Evolutionary conservation across 2,888 invertebrate species (phyloP).

Genomic region (Nemurella pictetii): DNA sequence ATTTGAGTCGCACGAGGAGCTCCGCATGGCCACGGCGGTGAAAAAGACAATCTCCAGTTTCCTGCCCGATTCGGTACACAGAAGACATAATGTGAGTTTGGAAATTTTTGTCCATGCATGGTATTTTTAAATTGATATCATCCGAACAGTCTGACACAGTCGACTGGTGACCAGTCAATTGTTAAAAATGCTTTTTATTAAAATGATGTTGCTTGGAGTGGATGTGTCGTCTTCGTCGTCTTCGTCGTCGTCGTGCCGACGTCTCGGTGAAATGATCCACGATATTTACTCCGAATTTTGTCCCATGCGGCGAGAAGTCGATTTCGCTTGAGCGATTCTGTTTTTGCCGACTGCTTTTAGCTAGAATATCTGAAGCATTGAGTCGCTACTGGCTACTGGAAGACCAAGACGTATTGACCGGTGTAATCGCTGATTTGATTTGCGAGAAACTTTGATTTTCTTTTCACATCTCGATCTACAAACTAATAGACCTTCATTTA

Average conservation of each 20-base stretch:
- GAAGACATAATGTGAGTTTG: background rate
- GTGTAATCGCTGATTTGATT: too few relatives aligned
- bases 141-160: background rate
- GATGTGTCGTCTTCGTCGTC: background rate
- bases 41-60: background rate
- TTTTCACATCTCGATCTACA: too few relatives aligned
- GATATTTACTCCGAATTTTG: background rate
- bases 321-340: background rate
- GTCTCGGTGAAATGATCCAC: background rate
- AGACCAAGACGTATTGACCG: too few relatives aligned
- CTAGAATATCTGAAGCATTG: background rate
- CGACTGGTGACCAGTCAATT: background rate
- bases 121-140: constrained; percentile 1
- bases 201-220: background rate
- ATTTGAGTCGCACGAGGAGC: background rate
- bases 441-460: too few relatives aligned
- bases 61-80: background rate
- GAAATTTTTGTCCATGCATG: constrained; percentile 18
- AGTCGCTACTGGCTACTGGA: too few relatives aligned
- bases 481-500: too few relatives aligned
- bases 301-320: background rate
- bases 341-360: background rate
- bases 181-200: background rate
- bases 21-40: background rate
- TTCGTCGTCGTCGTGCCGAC: background rate